phyloP scores from a whole-genome alignment of 37 sponge, comb jelly and placozoan genomes.

The Petrosia ficiformis region DNA sequence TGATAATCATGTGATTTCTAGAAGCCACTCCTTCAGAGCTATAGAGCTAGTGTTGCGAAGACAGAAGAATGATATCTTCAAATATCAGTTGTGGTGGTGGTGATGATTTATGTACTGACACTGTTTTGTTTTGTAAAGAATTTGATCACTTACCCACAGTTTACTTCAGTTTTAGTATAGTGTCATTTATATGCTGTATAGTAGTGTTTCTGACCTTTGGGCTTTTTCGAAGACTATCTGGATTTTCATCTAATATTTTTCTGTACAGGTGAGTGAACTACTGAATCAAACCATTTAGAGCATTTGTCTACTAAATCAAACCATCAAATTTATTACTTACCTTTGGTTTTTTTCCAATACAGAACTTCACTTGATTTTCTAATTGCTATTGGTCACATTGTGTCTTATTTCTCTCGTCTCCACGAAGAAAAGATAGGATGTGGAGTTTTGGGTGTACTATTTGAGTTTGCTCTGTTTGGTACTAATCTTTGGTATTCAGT shows the following conservation, averaged over 20 bases:
- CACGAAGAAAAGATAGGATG: conserved; percentile 14
- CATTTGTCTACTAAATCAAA: background rate
- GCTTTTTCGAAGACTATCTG: conserved; percentile 40
- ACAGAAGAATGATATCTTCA: no score
- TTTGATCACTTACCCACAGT: conserved; percentile 19
- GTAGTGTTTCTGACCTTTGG: conserved; percentile 68
- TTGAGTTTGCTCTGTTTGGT: conserved; percentile 58
- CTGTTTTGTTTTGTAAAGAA: background rate
- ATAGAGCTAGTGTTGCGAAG: no score
- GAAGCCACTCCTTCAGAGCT: no score
- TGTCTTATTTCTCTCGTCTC: background rate
- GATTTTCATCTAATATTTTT: conserved; percentile 57
- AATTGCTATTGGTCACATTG: conserved; percentile 47
- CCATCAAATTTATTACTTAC: background rate
- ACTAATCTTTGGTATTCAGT: conserved; percentile 63
- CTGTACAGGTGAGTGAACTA: conserved; percentile 54
- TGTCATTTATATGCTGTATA: conserved; percentile 48
- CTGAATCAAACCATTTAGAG: background rate
- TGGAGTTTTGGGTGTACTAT: conserved; percentile 35
- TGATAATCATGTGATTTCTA: no score
- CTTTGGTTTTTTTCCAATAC: background rate
- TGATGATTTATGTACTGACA: no score
- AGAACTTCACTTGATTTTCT: conserved; percentile 67
- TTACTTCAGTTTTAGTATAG: conserved; percentile 36
- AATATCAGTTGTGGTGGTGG: no score